A percentile compares a stretch with the other conserved stretches of the same genome.
These are phyloP conservation scores for Clarias macrocephalus DNA, from an alignment of 2,113 vertebrate species.

Conservation along the genomic window DNA sequence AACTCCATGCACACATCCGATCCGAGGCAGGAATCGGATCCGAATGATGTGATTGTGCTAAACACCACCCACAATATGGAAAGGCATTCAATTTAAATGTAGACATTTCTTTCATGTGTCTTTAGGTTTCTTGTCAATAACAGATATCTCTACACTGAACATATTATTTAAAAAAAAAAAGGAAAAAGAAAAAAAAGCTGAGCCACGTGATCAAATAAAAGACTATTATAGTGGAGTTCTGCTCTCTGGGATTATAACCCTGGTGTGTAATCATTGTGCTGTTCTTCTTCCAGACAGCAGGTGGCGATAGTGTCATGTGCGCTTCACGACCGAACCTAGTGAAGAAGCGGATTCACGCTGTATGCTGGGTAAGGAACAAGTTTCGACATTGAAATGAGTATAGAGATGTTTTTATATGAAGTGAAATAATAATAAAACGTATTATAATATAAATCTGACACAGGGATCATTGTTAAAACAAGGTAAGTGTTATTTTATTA, in stretches of 20 bases:
- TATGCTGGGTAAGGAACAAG: background rate
- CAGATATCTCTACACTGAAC: background rate
- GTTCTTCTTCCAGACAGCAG: background rate
- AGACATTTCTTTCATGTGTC: background rate
- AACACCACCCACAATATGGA: no score
- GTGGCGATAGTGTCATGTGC: background rate
- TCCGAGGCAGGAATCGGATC: no score
- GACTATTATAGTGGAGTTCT: background rate
- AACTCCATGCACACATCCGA: no score
- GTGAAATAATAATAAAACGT: background rate
- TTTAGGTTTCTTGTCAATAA: background rate
- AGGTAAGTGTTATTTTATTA: background rate
- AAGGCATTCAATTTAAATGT: no score
- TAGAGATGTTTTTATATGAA: background rate
- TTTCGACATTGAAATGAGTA: background rate
- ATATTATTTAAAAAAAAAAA: no score
- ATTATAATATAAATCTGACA: background rate
- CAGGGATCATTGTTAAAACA: background rate
- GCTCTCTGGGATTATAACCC: background rate
- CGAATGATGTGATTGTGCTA: no score
- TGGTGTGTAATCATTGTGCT: background rate
- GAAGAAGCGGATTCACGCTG: background rate
- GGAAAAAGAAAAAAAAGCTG: background rate
- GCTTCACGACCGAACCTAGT: background rate
- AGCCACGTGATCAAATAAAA: background rate